Conservation (phyloP, 2,797 vertebrate genomes). For the Mus caroli region DNA sequence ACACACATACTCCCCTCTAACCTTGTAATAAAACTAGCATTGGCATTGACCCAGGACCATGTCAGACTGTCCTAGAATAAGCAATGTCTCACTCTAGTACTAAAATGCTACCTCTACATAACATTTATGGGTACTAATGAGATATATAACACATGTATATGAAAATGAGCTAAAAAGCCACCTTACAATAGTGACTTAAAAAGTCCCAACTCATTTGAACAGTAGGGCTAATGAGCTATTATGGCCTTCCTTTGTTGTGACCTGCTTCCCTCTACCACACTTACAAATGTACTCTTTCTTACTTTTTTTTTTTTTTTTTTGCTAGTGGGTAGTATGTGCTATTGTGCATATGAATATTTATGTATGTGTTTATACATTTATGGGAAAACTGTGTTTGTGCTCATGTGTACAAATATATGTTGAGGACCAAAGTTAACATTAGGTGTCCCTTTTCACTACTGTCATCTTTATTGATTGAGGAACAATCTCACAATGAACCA, state of each 20-base stretch:
- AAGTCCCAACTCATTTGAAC: neutral
- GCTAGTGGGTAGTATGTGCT: neutral
- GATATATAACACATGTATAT: neutral
- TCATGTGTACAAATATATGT: neutral
- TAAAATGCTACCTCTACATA: neutral
- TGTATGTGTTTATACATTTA: neutral
- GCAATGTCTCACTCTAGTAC: neutral
- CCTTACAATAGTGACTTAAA: neutral
- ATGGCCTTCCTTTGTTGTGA: neutral
- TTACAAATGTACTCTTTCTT: neutral
- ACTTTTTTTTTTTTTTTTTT: neutral
- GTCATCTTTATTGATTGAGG: neutral
- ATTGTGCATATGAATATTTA: neutral
- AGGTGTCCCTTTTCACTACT: too few species aligned
- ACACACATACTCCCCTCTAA: neutral
- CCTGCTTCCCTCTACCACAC: neutral
- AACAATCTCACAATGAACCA: neutral
- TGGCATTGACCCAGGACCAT: neutral
- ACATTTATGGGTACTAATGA: neutral
- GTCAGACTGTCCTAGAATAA: neutral
- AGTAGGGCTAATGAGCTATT: neutral
- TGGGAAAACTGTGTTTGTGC: neutral
- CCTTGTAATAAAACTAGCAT: neutral
- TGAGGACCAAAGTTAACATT: neutral
- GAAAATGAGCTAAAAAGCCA: neutral